Base-by-base conservation (phyloP, 2,797 vertebrate genomes). In the Aulostomus chinensis region DNA sequence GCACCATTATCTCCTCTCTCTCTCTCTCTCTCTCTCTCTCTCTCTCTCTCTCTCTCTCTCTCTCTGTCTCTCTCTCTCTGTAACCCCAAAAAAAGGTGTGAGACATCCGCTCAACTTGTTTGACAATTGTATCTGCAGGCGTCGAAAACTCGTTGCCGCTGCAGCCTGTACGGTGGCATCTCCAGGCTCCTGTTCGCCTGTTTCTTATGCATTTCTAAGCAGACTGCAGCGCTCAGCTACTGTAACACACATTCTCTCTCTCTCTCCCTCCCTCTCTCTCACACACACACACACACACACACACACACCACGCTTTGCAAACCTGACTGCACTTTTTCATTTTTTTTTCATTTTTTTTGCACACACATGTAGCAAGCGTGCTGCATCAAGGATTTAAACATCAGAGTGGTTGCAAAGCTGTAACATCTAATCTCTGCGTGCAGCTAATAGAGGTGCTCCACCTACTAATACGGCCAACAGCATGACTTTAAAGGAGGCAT, bases 391-490 rank as follows among this genome's bases (percentile, higher is more conserved):
- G 48, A 39, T 68, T 55, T 39, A 49, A 56, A 38, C 29, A 18
- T n/a, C 21, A 21, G 13, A 6, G 10, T 17, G 41, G 8, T 39
- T 56, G 10, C 67, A 54, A 48, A 73, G 67, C 68, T 61, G 50
- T 35, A 49, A 38, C 54, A 51, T 69, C 22, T 73, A 51, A 76
- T 81, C 58, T 65, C 34, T 50, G 31, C 21, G 39, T 69, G 73
- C 45, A 58, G 52, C 52, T 67, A 29, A 68, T 60, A 48, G 56
- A 69, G 71, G 60, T 16, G 54, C 59, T 70, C 68, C 51, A 53
- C 58, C 62, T 54, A 33, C 54, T 28, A 13, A 20, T 13, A 42
- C 47, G 52, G 33, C 20, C 16, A 33, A 16, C 58, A 28, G 43
- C 32, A 5, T 7, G 45, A 58, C 31, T 57, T 56, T 39, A 56